Base-by-base conservation (phyloP, 2,113 vertebrate species). In the Speoplatyrhinus poulsoni region DNA sequence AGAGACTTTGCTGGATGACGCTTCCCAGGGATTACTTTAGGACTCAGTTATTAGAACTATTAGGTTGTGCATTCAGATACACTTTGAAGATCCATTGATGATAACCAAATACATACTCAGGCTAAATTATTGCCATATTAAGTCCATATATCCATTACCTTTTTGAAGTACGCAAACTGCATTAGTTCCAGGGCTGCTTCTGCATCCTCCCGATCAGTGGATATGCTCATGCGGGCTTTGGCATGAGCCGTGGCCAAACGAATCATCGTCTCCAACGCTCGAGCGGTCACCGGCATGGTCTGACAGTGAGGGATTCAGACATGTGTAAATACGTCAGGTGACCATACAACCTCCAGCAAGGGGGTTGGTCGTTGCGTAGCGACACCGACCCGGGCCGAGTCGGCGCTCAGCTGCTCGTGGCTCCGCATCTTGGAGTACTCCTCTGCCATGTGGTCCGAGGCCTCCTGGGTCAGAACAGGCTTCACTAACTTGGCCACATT, bases 201-300 rank as follows among this genome's bases (percentile, higher is more conserved):
- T 70, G 86, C 82, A 81, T 92, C 89, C 6, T 79, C 75, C 1
- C 66, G 68, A 46, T 88, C 81, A 60, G 81, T 82, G 47, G 69
- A 77, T 86, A 89, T 73, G 26, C 85, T 91, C 88, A 79, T 81
- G 60, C 86, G 83, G 19, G 86, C 85, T 84, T 89, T 86, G 60
- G 93, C 86, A 56, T 87, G 81, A 36, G 90, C 81, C 50, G 87
- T 88, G 62, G 87, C 79, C 80, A 89, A 74, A 62, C 88, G 82
- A 80, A 89, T 91, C 87, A 86, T 85, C 5, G 85, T 85, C 81
- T 88, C 88, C 61, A 85, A 69, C 9, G 82, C 82, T 72, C 87
- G 81, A 50, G 81, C 86, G 13, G 90, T 86, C 62, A 83, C 79
- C 1, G 83, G 83, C 80, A 80, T 83, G 6, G 88, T 90, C 90